A percentile compares a stretch with the other conserved stretches of the same genome.
phyloP scores from a whole-genome alignment of 2,797 vertebrate species.

The Anabacerthia variegaticeps region DNA sequence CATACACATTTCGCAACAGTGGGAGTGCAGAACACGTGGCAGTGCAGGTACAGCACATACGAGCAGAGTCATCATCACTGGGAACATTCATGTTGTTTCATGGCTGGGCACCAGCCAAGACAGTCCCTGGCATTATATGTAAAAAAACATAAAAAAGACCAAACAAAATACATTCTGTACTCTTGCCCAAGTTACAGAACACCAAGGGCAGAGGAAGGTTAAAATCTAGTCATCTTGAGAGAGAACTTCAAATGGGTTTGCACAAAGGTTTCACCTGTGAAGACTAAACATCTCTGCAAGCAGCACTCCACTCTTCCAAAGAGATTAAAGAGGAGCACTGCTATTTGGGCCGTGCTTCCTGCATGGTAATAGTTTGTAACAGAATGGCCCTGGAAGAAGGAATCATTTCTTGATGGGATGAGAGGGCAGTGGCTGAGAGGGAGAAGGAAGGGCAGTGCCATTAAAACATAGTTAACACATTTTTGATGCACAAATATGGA shows the following conservation, averaged over 20 bases:
- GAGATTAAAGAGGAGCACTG: not conserved
- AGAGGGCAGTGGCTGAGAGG: not conserved
- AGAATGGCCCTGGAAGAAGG: not conserved
- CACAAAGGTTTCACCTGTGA: not conserved
- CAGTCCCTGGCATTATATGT: not conserved
- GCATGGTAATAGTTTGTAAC: not conserved
- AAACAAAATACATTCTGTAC: not conserved
- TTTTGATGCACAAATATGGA: not conserved
- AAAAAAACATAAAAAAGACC: not conserved
- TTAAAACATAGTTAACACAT: not conserved
- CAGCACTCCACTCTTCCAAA: not conserved
- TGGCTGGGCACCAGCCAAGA: not conserved
- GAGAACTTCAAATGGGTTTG: not conserved
- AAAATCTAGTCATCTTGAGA: not conserved
- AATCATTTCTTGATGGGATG: not conserved
- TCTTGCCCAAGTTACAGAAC: not conserved
- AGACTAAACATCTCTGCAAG: not conserved
- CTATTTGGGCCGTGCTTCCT: not conserved
- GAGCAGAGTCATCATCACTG: not conserved
- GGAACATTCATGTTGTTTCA: not conserved
- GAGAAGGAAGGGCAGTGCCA: not conserved
- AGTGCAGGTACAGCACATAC: fast-evolving
- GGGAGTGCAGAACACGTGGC: fast-evolving
- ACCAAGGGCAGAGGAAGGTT: not conserved
- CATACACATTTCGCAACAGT: not conserved